Conservation (phyloP, 2,113 vertebrate genomes). For the Corapipo altera region DNA sequence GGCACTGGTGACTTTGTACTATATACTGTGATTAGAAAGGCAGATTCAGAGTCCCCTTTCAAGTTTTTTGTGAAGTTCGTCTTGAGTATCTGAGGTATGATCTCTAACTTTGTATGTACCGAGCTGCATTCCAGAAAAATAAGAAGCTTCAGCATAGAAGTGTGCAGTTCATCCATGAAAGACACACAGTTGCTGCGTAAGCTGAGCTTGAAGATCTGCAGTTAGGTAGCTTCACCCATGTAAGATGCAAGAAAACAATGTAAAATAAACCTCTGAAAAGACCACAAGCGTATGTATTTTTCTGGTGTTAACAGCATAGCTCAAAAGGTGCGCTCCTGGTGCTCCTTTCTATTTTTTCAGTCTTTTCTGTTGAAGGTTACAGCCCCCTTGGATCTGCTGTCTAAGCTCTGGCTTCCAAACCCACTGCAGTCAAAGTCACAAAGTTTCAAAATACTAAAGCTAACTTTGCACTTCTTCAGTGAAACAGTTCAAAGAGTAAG, state of each 20-base stretch:
- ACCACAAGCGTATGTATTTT: neutral
- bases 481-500: neutral
- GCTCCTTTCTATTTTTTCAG: neutral
- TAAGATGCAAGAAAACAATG: neutral
- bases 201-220: neutral
- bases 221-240: neutral
- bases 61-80: neutral
- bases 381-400: neutral
- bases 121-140: neutral
- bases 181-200: neutral
- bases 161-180: neutral
- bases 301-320: neutral
- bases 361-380: neutral
- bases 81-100: neutral
- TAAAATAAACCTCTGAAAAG: neutral
- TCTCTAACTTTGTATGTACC: neutral
- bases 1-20: neutral
- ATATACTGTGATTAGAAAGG: neutral
- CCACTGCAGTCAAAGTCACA: neutral
- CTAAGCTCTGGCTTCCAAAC: neutral
- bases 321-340: neutral
- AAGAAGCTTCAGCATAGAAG: neutral
- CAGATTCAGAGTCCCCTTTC: neutral
- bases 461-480: neutral
- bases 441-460: conserved; percentile 5